These are phyloP conservation scores for Nephila pilipes DNA, from an alignment of 1,140 invertebrate genomes.

Conservation along the genomic window DNA sequence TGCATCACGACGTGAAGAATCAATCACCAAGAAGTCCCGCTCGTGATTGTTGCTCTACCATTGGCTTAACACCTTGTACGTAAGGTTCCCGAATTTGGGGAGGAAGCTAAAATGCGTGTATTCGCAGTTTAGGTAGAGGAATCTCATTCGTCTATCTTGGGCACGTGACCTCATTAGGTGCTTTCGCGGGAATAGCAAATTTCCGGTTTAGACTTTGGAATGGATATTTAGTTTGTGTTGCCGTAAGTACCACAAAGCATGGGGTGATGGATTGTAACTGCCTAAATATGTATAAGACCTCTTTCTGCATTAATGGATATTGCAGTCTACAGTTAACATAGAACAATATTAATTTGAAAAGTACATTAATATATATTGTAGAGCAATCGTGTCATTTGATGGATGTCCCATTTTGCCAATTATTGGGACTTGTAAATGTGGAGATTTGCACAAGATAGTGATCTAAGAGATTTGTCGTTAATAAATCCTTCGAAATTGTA, in stretches of 20 bases:
- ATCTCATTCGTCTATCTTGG: slow-evolving; percentile 54
- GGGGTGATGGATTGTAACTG: not conserved
- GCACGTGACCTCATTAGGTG: slow-evolving; percentile 56
- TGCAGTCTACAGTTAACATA: not conserved
- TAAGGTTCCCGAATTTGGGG: not conserved
- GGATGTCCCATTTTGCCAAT: not conserved
- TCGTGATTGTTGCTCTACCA: not conserved
- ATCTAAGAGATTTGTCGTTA: too few relatives aligned
- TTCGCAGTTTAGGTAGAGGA: slow-evolving; percentile 13
- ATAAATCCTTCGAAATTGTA: too few relatives aligned
- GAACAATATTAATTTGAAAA: not conserved
- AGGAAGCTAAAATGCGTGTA: slow-evolving; percentile 16
- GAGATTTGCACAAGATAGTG: too few relatives aligned
- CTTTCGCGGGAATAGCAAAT: not conserved
- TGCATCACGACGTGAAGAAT: slow-evolving; percentile 50
- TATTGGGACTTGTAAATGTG: not conserved
- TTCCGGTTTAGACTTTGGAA: not conserved
- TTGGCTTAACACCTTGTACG: not conserved
- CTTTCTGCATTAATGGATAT: slow-evolving; percentile 1
- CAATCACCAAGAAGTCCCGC: slow-evolving; percentile 25
- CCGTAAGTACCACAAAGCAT: not conserved
- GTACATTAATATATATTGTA: not conserved
- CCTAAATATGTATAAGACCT: slow-evolving; percentile 13
- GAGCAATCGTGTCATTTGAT: not conserved
- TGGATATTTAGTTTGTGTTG: not conserved